Evolutionary conservation across 2,113 vertebrate species (phyloP).

Genomic region (Chroicocephalus ridibundus): DNA sequence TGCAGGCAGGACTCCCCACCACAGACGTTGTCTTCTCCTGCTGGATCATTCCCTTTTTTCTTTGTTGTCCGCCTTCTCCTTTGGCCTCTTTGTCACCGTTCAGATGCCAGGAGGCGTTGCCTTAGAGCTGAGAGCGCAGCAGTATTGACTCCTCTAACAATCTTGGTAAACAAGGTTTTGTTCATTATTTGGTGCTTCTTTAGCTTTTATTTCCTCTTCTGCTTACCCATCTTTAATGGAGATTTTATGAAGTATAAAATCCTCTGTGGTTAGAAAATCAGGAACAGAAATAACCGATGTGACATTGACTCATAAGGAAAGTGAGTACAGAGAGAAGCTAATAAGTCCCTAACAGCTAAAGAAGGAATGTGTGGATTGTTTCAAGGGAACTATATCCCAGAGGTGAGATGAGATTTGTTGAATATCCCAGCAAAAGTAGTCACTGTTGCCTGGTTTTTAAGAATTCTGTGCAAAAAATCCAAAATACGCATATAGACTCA

Average conservation of each 20-base stretch:
- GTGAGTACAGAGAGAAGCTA: background rate
- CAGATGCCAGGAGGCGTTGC: background rate
- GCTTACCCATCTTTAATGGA: background rate
- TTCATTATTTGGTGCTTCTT: background rate
- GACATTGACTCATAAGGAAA: background rate
- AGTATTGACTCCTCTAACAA: background rate
- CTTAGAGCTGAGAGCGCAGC: background rate
- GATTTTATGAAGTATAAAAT: background rate
- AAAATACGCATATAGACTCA: background rate
- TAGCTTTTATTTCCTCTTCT: background rate
- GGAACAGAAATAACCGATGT: background rate
- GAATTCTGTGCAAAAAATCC: background rate
- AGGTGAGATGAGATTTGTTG: background rate
- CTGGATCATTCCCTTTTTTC: background rate
- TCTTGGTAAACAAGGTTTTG: background rate
- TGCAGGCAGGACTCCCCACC: background rate
- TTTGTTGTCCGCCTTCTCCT: background rate
- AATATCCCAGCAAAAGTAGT: background rate
- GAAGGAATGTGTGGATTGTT: background rate
- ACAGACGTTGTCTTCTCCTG: background rate
- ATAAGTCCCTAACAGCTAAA: background rate
- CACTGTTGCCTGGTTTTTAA: background rate
- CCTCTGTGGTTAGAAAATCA: background rate
- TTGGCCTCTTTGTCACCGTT: background rate
- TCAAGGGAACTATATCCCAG: background rate